These are phyloP conservation scores for Aldrovandia affinis DNA, from an alignment of 2,797 vertebrate genomes.

Conservation along the genomic window DNA sequence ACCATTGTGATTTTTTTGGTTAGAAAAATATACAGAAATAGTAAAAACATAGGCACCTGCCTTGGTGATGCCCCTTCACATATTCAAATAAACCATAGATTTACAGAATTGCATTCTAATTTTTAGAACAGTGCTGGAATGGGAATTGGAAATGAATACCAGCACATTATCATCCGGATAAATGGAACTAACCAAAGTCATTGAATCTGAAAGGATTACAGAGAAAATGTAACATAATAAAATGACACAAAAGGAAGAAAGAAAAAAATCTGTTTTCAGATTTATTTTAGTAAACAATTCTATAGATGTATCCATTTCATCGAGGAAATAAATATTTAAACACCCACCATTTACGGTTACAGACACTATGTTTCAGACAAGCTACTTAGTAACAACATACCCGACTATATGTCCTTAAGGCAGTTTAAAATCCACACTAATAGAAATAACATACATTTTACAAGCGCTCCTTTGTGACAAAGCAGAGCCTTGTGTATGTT, in stretches of 20 bases:
- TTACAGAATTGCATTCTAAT: background rate
- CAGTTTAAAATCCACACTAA: conserved; percentile 53
- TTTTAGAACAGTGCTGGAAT: background rate
- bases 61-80: background rate
- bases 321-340: conserved; percentile 49
- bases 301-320: conserved; percentile 30
- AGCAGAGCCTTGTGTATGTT: background rate
- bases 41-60: conserved; percentile 11
- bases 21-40: background rate
- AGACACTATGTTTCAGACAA: conserved; percentile 33
- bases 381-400: conserved; percentile 48
- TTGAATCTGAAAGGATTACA: background rate
- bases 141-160: background rate
- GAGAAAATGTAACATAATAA: conserved; percentile 2
- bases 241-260: background rate
- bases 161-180: background rate
- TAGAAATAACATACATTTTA: conserved; percentile 59
- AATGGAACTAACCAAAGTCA: background rate
- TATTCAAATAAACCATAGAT: background rate
- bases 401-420: conserved; percentile 49
- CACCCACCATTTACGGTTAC: conserved; percentile 40
- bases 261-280: background rate
- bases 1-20: background rate
- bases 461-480: conserved; percentile 37
- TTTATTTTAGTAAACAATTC: conserved; percentile 17